These are phyloP conservation scores for Iselma pallidipennis DNA, from an alignment of 2,888 invertebrate genomes.

Conservation along the genomic window DNA sequence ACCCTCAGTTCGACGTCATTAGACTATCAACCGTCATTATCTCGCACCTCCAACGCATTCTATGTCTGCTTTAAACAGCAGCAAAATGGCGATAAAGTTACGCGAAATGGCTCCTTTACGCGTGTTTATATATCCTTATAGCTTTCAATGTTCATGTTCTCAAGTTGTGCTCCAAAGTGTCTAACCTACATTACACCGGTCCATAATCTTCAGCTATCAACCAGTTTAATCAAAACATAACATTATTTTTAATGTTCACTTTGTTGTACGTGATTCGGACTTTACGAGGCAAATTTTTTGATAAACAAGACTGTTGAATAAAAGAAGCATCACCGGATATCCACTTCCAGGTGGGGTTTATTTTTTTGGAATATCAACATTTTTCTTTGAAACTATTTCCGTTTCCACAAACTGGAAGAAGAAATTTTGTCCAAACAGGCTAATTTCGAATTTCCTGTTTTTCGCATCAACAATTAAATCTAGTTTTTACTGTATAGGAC, in stretches of 20 bases:
- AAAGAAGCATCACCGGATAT: too few relatives aligned
- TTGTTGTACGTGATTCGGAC: slow-evolving; percentile 34
- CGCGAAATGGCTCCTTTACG: slow-evolving; percentile 56
- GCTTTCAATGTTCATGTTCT: slow-evolving; percentile 51
- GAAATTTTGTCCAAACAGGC: too few relatives aligned
- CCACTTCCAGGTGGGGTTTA: too few relatives aligned
- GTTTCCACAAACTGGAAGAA: too few relatives aligned
- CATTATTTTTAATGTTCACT: slow-evolving; percentile 32
- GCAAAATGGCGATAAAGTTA: slow-evolving; percentile 56
- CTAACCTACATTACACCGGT: slow-evolving; percentile 46
- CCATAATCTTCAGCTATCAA: slow-evolving; percentile 45
- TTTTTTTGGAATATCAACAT: too few relatives aligned
- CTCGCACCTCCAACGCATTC: slow-evolving; percentile 53
- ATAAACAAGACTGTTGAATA: too few relatives aligned
- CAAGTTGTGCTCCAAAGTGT: slow-evolving; percentile 44
- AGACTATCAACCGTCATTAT: slow-evolving; percentile 55
- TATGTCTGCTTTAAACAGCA: slow-evolving; percentile 50
- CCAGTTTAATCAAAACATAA: slow-evolving; percentile 46
- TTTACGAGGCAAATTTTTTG: slow-evolving; percentile 16
- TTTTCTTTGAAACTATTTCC: too few relatives aligned
- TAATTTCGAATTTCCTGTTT: background rate
- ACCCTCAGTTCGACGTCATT: slow-evolving; percentile 41
- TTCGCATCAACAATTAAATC: background rate
- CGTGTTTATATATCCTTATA: slow-evolving; percentile 56
- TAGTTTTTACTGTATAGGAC: background rate